These are phyloP conservation scores for Drosophila buzzatii DNA, from an alignment of 2,888 invertebrate species.

Conservation along the genomic window DNA sequence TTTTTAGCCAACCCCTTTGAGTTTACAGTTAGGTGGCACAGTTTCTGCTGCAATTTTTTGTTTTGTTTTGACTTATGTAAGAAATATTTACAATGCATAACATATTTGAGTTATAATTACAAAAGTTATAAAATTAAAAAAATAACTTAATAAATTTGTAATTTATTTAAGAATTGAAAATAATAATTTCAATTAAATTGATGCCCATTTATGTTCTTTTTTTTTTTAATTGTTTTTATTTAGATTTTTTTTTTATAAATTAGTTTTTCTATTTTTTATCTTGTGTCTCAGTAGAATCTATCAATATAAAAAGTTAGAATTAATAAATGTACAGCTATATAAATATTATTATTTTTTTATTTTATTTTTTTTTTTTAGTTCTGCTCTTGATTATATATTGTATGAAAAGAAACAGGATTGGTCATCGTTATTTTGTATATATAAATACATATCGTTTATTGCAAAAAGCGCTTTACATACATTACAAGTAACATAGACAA, in stretches of 20 bases:
- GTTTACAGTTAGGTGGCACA: slow-evolving; percentile 29
- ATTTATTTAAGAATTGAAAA: background rate
- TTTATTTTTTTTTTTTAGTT: background rate
- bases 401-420: slow-evolving; percentile 74
- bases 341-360: no score
- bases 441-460: slow-evolving; percentile 84
- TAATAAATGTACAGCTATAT: slow-evolving; percentile 16
- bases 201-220: background rate
- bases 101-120: background rate
- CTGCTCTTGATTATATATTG: slow-evolving; percentile 46
- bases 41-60: slow-evolving; percentile 53
- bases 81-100: slow-evolving; percentile 13
- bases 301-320: slow-evolving; percentile 39
- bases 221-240: slow-evolving; percentile 15
- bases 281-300: slow-evolving; percentile 27
- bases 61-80: background rate
- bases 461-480: slow-evolving; percentile 85
- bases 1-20: slow-evolving; percentile 9
- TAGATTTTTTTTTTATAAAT: slow-evolving; percentile 1
- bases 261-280: slow-evolving; percentile 9
- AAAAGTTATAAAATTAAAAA: background rate
- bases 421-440: slow-evolving; percentile 57
- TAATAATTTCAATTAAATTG: slow-evolving; percentile 1
- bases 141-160: background rate
- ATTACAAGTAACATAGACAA: slow-evolving; percentile 72